phyloP scores from a whole-genome alignment of 1,140 invertebrate genomes.

The Orius laevigatus region DNA sequence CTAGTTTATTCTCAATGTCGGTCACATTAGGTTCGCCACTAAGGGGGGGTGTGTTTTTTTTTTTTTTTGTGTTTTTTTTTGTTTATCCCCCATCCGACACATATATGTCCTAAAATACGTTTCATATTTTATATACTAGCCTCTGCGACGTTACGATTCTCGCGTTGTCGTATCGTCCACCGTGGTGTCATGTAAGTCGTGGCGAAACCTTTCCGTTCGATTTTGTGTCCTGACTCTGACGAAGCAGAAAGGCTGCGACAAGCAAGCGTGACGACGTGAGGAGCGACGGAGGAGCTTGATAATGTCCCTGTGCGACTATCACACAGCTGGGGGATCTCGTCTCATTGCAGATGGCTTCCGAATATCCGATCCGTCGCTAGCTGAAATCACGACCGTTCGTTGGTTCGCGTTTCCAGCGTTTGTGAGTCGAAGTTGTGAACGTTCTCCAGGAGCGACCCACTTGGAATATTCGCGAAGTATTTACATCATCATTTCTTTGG shows the following conservation, averaged over 20 bases:
- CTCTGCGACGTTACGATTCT: slow-evolving; percentile 54
- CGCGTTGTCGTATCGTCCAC: slow-evolving; percentile 41
- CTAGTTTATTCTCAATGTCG: no score
- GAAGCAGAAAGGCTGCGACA: slow-evolving; percentile 84
- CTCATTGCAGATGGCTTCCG: slow-evolving; percentile 81
- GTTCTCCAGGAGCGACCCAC: slow-evolving; percentile 84
- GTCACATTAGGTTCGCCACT: slow-evolving; percentile 12
- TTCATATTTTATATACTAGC: slow-evolving; percentile 25
- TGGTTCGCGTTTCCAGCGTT: slow-evolving; percentile 52
- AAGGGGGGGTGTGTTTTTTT: no score
- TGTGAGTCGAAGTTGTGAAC: slow-evolving; percentile 81
- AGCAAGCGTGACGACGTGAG: slow-evolving; percentile 74
- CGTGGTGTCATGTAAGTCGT: slow-evolving; percentile 37
- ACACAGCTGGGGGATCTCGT: slow-evolving; percentile 85
- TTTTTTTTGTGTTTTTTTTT: no score
- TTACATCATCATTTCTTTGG: slow-evolving; percentile 88
- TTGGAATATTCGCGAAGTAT: slow-evolving; percentile 77
- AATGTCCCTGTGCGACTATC: no score
- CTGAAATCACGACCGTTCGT: slow-evolving; percentile 59
- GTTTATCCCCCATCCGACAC: no score
- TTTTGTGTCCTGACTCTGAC: slow-evolving; percentile 70
- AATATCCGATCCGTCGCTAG: slow-evolving; percentile 45
- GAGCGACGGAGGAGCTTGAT: slow-evolving; percentile 78
- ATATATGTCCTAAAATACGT: background rate
- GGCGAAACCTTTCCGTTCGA: slow-evolving; percentile 61